A percentile compares a stretch with the other conserved stretches of the same genome.
Conservation (phyloP, 2,888 invertebrate genomes). For the Podotricha telesiphe region DNA sequence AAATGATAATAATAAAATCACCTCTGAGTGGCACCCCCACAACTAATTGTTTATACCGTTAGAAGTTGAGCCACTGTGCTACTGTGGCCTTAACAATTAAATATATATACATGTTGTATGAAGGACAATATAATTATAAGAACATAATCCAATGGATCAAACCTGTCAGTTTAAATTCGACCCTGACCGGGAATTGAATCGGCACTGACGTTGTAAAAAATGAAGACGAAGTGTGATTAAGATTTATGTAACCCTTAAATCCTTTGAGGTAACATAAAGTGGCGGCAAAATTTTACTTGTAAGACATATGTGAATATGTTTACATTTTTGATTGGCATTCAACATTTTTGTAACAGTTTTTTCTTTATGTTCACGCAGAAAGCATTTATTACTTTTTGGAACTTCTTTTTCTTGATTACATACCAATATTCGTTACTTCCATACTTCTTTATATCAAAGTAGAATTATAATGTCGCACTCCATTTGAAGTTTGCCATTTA, state of each 20-base stretch:
- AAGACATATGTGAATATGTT: not conserved
- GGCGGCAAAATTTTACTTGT: not conserved
- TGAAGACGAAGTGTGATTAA: conserved; percentile 9
- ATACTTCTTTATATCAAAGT: no score
- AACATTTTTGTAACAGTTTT: no score
- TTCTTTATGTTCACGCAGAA: no score
- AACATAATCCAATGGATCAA: conserved; percentile 21
- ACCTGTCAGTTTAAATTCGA: conserved; percentile 15
- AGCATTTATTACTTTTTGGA: no score
- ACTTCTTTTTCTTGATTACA: no score
- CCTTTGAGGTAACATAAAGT: not conserved
- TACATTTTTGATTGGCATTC: not conserved
- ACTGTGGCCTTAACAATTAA: not conserved
- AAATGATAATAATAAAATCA: no score
- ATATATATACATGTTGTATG: not conserved
- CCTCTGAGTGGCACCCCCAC: not conserved
- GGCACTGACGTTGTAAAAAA: conserved; percentile 16
- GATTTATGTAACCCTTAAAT: conserved; percentile 28
- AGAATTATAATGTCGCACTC: no score
- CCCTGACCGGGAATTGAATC: conserved; percentile 33
- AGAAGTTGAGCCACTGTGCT: no score
- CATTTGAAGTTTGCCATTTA: no score
- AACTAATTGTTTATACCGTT: not conserved
- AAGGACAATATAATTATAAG: not conserved
- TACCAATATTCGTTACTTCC: no score